Evolutionary conservation across 2,113 vertebrate species (phyloP).

Genomic region (Paedocypris sp.): DNA sequence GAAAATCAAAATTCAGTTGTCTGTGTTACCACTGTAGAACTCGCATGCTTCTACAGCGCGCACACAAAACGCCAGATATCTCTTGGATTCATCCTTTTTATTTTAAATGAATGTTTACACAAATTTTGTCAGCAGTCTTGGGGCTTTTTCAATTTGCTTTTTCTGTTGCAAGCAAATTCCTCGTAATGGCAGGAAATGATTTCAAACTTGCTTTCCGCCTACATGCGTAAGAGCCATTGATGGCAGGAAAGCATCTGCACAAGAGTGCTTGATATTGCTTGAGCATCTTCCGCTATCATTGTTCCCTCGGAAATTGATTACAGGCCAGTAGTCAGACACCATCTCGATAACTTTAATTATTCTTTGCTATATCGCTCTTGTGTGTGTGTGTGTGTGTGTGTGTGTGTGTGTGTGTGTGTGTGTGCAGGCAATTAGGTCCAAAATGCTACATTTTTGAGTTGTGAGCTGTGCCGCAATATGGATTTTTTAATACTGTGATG

Average conservation of each 20-base stretch:
- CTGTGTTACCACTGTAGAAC: conserved; percentile 10
- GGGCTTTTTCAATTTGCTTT: conserved; percentile 20
- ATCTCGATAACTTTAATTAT: conserved; percentile 38
- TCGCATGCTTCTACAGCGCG: neutral
- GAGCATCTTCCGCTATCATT: neutral
- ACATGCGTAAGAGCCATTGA: conserved; percentile 9
- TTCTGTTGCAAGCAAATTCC: conserved; percentile 32
- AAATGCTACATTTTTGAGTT: too few species aligned
- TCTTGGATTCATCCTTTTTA: conserved; percentile 18
- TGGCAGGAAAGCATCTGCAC: conserved; percentile 5
- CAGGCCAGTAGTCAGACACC: conserved; percentile 23
- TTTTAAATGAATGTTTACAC: conserved; percentile 24
- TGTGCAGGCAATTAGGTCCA: too few species aligned
- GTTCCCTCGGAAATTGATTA: conserved; percentile 32
- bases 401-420: too few species aligned
- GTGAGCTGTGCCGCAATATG: too few species aligned
- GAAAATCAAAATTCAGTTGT: conserved; percentile 33
- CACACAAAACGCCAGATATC: neutral
- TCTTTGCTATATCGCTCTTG: conserved; percentile 13
- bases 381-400: neutral
- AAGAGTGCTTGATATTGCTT: conserved; percentile 2
- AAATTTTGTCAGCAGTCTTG: conserved; percentile 41
- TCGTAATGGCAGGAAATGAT: conserved; percentile 39
- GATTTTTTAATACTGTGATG: too few species aligned
- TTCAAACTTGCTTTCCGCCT: conserved; percentile 18